Evolutionary conservation across 1,140 invertebrate species (phyloP).

Genomic region (Anastrepha ludens): DNA sequence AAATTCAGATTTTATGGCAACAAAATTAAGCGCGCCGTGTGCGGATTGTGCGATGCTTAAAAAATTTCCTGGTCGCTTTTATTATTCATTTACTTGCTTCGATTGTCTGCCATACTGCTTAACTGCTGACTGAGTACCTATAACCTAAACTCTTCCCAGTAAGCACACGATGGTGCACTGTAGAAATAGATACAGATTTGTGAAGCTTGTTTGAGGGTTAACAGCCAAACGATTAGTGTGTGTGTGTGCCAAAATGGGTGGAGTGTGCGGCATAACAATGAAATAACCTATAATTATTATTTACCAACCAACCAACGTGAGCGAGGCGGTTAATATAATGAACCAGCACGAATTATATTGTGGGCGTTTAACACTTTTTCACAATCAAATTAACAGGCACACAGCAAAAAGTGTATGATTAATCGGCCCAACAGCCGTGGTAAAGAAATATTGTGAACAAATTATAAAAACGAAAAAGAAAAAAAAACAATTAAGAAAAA

Average conservation of each 20-base stretch:
- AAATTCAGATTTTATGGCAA: constrained; percentile 38
- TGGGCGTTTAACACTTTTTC: constrained; percentile 74
- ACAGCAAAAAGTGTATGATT: constrained; percentile 59
- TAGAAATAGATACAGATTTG: background rate
- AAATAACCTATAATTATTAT: constrained; percentile 45
- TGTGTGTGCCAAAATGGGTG: constrained; percentile 15
- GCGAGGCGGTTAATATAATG: background rate
- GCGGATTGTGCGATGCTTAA: background rate
- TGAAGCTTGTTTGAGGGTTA: background rate
- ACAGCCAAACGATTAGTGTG: background rate
- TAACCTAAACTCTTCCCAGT: constrained; percentile 42
- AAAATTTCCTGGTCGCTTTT: background rate
- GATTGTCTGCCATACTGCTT: background rate
- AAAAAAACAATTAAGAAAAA: background rate
- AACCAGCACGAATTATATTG: constrained; percentile 61
- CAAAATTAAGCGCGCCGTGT: background rate
- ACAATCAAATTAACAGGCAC: constrained; percentile 71
- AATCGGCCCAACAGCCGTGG: background rate
- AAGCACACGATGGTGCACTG: background rate
- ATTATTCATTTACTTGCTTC: background rate
- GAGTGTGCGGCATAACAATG: constrained; percentile 6
- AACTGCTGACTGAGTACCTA: constrained; percentile 1
- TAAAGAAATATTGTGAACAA: background rate
- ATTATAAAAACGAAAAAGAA: background rate
- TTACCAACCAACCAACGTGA: background rate